A percentile compares a stretch with the other conserved stretches of the same genome.
phyloP scores from a whole-genome alignment of 2,113 vertebrate genomes.

The Mormyrus lacerda region DNA sequence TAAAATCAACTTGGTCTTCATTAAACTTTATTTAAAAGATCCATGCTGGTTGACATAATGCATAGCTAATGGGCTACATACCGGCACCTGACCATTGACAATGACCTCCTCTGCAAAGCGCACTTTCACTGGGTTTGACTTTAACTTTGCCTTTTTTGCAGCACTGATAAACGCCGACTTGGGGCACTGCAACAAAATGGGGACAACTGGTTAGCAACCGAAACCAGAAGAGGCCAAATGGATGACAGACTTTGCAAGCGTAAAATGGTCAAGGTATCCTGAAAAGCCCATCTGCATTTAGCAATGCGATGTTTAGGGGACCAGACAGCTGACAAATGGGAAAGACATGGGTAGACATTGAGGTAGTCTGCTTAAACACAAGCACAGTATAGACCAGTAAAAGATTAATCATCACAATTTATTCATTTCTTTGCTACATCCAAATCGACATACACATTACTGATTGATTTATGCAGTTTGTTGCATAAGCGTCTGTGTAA shows the following conservation, averaged over 20 bases:
- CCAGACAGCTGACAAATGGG: not conserved
- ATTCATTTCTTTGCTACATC: not conserved
- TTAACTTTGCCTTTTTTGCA: conserved; percentile 97
- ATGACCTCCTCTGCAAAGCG: conserved; percentile 97
- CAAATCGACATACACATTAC: not conserved
- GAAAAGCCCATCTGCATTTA: not conserved
- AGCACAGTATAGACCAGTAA: not conserved
- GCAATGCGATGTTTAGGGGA: not conserved
- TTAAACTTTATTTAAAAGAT: not conserved
- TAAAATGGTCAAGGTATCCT: not conserved
- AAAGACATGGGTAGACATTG: not conserved
- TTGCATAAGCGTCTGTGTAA: not conserved
- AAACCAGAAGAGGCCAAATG: not conserved
- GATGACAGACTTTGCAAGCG: not conserved
- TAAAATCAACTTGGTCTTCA: not conserved
- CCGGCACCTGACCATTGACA: conserved; percentile 94
- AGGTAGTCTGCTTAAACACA: not conserved
- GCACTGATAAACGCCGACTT: conserved; percentile 98
- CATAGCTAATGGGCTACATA: conserved; percentile 58
- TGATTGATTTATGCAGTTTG: not conserved
- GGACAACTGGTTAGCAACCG: conserved; percentile 27
- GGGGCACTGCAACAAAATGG: conserved; percentile 71
- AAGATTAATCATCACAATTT: not conserved
- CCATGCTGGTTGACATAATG: not conserved
- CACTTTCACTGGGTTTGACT: conserved; percentile 97